A percentile compares a stretch with the other conserved stretches of the same genome.
Conservation (phyloP, 2,888 invertebrate genomes). For the Antheraea yamamai region DNA sequence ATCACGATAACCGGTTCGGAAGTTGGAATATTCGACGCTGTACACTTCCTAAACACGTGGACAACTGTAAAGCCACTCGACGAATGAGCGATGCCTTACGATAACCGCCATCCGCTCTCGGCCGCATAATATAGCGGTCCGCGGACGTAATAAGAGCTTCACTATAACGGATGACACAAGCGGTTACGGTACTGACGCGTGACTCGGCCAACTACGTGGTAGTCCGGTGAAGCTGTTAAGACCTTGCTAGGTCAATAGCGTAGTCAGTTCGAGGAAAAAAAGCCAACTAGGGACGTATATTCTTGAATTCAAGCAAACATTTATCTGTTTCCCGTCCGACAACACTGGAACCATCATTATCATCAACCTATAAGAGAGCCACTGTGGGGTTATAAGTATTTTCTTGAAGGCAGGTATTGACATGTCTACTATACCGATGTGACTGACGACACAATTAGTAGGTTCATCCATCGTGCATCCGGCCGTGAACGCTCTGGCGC, state of each 20-base stretch:
- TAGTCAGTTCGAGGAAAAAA: no score
- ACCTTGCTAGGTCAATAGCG: no score
- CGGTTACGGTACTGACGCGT: constrained; percentile 67
- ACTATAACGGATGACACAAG: constrained; percentile 80
- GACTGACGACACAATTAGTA: no score
- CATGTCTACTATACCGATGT: no score
- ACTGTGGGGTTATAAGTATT: no score
- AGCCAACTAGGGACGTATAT: not conserved
- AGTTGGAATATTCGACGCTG: not conserved
- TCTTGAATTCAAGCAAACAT: not conserved
- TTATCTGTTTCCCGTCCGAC: not conserved
- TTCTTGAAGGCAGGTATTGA: no score
- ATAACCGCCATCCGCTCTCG: constrained; percentile 23
- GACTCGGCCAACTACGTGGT: not conserved
- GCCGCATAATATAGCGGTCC: constrained; percentile 67
- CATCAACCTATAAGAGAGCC: no score
- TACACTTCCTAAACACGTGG: not conserved
- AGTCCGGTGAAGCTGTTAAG: no score
- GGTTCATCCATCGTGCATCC: no score
- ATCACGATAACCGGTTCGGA: not conserved
- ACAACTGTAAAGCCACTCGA: not conserved
- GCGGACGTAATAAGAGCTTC: constrained; percentile 71
- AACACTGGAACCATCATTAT: not conserved
- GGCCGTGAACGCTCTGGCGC: no score
- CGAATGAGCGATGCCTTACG: not conserved